Base-by-base conservation (phyloP, 2,888 invertebrate genomes). In the Clistopyga incitator region DNA sequence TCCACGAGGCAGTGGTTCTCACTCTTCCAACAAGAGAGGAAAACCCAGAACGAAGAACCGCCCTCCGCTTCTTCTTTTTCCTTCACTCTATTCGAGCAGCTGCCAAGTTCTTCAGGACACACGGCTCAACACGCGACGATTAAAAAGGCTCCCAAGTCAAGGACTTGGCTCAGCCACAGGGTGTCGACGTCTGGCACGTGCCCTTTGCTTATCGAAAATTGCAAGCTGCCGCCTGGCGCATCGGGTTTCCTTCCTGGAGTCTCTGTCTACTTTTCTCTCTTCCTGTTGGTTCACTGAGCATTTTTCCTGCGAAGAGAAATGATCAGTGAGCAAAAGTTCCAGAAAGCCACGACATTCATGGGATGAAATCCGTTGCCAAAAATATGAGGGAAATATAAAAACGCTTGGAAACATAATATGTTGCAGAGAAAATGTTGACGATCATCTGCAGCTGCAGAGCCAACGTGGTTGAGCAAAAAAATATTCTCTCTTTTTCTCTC, bases 221-320 rank as follows among this genome's bases (percentile, higher is more conserved):
- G 50, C 52, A 68, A 68, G 68, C 68, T 68, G 68, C 52, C 8
- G 72, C 85, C 84, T 86, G 76, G 3, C 81, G 72, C 15, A 15
- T 52, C 29, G 3, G 34, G 52, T 68, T 50, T 50, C 11, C 18
- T 3, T 68, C 18, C 38, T 38, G 6, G 34, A 8, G 34, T 1
- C 34, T 15, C n/a, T 6, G 61, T 34, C 15, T 38, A 1, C 15
- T 34, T 15, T 1, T 25, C 25, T 23, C 25, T 59, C 56, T 15
- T 59, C 29, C 25, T 18, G 3, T n/a, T n/a, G n/a, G n/a, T n/a
- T n/a, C n/a, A n/a, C n/a, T n/a, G n/a, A n/a, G n/a, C n/a, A n/a
- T n/a, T n/a, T n/a, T n/a, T n/a, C n/a, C n/a, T 34, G 4, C 4
- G 29, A 29, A 29, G 29, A 29, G 29, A 29, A 29, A 29, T 29